Conservation (phyloP, 2,113 vertebrate species). For the Silurus asotus region DNA sequence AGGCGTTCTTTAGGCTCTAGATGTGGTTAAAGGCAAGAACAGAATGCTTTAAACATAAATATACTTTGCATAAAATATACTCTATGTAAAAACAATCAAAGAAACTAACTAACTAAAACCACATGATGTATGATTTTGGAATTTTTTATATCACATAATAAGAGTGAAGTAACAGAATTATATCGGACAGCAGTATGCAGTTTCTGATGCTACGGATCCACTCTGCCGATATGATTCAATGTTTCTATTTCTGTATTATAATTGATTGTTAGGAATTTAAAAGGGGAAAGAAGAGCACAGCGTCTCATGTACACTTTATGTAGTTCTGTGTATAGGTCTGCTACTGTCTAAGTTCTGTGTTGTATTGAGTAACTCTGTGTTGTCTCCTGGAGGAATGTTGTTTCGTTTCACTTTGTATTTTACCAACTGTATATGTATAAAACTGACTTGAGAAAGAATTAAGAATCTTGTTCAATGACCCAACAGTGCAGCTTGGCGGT, state of each 20-base stretch:
- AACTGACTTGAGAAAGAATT: too few species aligned
- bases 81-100: not conserved
- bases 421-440: too few species aligned
- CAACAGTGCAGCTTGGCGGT: too few species aligned
- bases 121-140: not conserved
- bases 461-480: too few species aligned
- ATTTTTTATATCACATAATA: not conserved
- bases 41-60: not conserved
- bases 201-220: not conserved
- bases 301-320: too few species aligned
- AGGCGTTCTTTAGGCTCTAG: conserved; percentile 86
- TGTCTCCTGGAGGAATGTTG: too few species aligned
- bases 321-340: too few species aligned
- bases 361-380: too few species aligned
- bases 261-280: not conserved
- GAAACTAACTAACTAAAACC: not conserved
- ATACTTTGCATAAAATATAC: too few species aligned
- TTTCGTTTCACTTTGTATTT: too few species aligned
- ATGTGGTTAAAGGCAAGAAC: not conserved
- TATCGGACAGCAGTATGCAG: not conserved
- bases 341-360: too few species aligned
- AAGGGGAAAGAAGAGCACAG: too few species aligned
- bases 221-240: not conserved
- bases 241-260: not conserved
- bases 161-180: not conserved